Evolutionary conservation across 1,140 invertebrate genomes (phyloP), one percentile per base, ranked within the genome.

Genomic region (Bombus haemorrhoidalis): DNA sequence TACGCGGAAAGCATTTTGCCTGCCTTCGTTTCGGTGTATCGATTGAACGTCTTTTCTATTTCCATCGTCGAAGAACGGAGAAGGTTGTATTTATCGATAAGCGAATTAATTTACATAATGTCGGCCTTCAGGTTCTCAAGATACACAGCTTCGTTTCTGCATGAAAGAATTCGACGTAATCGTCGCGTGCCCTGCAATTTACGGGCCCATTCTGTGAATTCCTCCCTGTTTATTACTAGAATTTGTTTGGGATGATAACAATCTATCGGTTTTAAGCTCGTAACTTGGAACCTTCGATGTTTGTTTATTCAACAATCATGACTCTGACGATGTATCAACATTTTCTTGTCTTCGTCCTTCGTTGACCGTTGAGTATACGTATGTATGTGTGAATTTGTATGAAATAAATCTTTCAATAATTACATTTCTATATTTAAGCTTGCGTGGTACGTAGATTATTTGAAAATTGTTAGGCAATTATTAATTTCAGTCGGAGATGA

Each of bases 81-180:
- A 79, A 85, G 84, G 79, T 75, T 81, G 68, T 72, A 80, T 39
- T 72, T 62, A 53, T 73, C 43, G 84, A 85, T 85, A 85, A 85
- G 79, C 13, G 72, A 81, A 80, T 81, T 75, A 68, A 85, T 85
- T 85, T 81, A 75, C 84, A 81, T 81, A 85, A 85, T 43, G 43
- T 37, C 59, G 57, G 57, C 79, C 79, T 85, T 81, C 79, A 28
- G 59, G 57, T 81, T 81, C 57, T 47, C 57, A 32, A 66, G 83
- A 74, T 37, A 68, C 43, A 73, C 39, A 62, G 62, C 75, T 62
- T 66, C 57, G 78, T 85, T 81, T 66, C 79, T 68, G 37, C 69
- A 79, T 75, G 78, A 74, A 81, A 74, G 79, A 85, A 85, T 85
- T 43, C 37, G 43, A 75, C 43, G 22, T 82, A 83, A 82, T 86